These are phyloP conservation scores for Bradypus variegatus DNA, from an alignment of 2,797 vertebrate species.

Conservation along the genomic window DNA sequence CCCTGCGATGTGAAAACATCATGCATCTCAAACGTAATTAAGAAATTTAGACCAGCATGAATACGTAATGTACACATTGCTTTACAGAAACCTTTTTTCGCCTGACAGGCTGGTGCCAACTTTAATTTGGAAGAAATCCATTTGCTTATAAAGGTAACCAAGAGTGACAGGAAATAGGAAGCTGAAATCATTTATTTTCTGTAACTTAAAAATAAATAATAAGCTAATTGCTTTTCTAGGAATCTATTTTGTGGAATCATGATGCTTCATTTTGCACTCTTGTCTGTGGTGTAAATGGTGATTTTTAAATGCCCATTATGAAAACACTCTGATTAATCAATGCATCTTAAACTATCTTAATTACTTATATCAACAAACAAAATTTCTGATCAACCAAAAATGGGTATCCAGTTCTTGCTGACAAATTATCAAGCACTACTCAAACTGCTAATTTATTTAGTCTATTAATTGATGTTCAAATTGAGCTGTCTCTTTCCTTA, in stretches of 20 bases:
- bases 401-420: not conserved
- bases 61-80: slow-evolving; percentile 67
- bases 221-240: slow-evolving; percentile 74
- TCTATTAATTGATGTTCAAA: not conserved
- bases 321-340: slow-evolving; percentile 37
- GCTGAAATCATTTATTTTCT: slow-evolving; percentile 68
- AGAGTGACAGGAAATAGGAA: slow-evolving; percentile 74
- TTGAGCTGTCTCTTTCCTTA: not conserved
- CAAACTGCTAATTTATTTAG: not conserved
- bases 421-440: not conserved
- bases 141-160: slow-evolving; percentile 77
- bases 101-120: slow-evolving; percentile 72
- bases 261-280: slow-evolving; percentile 57
- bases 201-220: slow-evolving; percentile 59
- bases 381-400: slow-evolving; percentile 31
- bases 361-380: slow-evolving; percentile 42
- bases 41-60: slow-evolving; percentile 61
- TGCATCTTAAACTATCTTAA: slow-evolving; percentile 19
- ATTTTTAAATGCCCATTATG: slow-evolving; percentile 43
- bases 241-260: slow-evolving; percentile 70
- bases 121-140: slow-evolving; percentile 77
- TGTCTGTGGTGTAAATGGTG: slow-evolving; percentile 51
- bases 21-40: slow-evolving; percentile 68
- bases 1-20: slow-evolving; percentile 54
- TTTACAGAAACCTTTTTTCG: slow-evolving; percentile 67